Conservation (phyloP, 92 coral and sea anemone species). For the Muricea muricata region DNA sequence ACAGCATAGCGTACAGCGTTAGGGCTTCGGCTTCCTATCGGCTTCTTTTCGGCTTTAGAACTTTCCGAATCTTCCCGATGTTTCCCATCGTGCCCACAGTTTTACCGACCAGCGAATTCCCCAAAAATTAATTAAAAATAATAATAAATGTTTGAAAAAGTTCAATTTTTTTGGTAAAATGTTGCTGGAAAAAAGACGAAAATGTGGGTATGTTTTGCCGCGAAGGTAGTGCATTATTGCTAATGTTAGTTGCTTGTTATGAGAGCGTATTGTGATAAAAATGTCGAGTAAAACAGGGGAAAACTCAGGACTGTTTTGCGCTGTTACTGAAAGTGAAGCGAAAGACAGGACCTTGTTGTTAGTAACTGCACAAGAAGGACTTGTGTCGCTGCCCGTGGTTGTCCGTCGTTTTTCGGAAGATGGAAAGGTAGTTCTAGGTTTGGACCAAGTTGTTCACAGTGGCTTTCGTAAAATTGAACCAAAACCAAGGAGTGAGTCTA, state of each 20-base stretch:
- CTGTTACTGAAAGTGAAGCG: not conserved
- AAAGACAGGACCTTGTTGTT: constrained; percentile 2
- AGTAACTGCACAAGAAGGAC: not conserved
- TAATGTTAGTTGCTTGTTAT: not conserved
- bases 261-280: not conserved
- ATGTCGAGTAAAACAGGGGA: not conserved
- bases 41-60: no score
- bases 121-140: not conserved
- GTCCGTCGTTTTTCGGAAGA: not conserved
- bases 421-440: not conserved
- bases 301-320: not conserved
- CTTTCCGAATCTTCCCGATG: not conserved
- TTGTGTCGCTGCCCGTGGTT: not conserved
- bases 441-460: constrained; percentile 25
- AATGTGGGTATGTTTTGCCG: no score
- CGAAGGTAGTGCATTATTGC: no score
- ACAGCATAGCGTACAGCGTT: no score
- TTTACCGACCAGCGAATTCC: not conserved
- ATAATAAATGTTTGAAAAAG: not conserved
- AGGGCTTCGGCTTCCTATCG: constrained; percentile 10
- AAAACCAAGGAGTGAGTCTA: constrained; percentile 71
- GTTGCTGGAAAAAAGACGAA: not conserved
- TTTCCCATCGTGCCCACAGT: not conserved
- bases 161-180: not conserved
- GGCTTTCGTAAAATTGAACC: constrained; percentile 96